These are phyloP conservation scores for Anser cygnoides DNA, from an alignment of 2,113 vertebrate species.

Conservation along the genomic window DNA sequence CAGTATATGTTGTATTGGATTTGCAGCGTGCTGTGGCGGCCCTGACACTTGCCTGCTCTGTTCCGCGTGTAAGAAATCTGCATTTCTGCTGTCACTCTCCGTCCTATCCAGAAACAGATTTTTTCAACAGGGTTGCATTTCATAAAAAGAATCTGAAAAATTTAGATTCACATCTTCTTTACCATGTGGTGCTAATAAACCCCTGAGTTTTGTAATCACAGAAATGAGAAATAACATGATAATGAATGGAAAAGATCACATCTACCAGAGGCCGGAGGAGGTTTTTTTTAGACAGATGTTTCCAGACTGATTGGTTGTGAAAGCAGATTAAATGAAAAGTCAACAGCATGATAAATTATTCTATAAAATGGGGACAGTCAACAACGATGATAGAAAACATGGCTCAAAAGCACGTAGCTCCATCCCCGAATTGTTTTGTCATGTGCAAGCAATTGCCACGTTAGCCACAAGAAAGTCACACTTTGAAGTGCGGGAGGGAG, in stretches of 20 bases:
- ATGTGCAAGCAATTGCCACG: background rate
- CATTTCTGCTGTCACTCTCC: background rate
- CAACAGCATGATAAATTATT: background rate
- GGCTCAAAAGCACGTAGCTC: background rate
- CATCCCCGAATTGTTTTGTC: background rate
- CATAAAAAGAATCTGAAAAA: background rate
- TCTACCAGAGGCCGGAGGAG: background rate
- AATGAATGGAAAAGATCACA: fast-evolving
- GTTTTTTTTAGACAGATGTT: background rate
- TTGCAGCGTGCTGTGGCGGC: fast-evolving
- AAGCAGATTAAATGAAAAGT: background rate
- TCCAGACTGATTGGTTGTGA: background rate
- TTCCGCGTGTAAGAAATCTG: background rate
- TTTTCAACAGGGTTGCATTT: background rate
- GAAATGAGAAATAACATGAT: background rate
- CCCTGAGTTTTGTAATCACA: background rate
- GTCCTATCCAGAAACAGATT: background rate
- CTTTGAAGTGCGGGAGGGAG: background rate
- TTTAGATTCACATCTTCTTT: background rate
- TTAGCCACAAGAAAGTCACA: background rate
- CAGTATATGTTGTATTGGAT: fast-evolving
- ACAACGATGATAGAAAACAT: background rate
- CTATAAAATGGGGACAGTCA: background rate
- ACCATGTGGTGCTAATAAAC: background rate
- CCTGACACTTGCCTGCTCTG: fast-evolving